Conservation (phyloP, 2,113 vertebrate species). For the Colistium nudipinnis region DNA sequence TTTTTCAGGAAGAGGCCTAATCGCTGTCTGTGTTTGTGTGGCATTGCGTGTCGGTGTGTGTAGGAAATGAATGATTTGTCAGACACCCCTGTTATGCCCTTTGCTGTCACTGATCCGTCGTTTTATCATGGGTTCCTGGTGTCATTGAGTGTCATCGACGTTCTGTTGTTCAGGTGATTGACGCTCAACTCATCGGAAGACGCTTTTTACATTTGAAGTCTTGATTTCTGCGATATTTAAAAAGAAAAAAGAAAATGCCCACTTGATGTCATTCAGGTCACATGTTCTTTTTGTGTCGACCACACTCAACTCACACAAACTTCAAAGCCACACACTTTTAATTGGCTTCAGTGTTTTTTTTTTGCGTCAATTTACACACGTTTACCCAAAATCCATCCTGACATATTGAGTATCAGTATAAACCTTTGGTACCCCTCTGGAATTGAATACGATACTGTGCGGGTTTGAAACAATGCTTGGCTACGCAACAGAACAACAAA, state of each 20-base stretch:
- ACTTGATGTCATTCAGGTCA: too few relatives aligned
- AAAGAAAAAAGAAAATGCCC: too few relatives aligned
- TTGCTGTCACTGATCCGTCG: background rate
- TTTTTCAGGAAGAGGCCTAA: constrained; percentile 27
- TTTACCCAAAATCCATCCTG: background rate
- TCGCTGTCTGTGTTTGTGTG: constrained; percentile 21
- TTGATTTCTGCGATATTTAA: too few relatives aligned
- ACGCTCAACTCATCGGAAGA: background rate
- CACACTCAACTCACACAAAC: too few relatives aligned
- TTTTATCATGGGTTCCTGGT: background rate
- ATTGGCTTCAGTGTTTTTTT: background rate
- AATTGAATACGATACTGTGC: constrained; percentile 29
- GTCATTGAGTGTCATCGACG: background rate
- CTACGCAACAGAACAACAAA: constrained; percentile 9
- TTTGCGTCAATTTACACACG: background rate
- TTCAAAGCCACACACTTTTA: background rate
- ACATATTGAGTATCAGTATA: constrained; percentile 31
- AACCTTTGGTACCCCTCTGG: constrained; percentile 8
- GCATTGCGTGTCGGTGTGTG: constrained; percentile 7
- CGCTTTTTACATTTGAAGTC: background rate
- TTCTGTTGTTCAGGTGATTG: background rate
- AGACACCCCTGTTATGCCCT: constrained; percentile 9
- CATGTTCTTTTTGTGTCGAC: background rate
- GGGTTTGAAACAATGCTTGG: constrained; percentile 43
- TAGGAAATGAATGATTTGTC: constrained; percentile 34